A percentile compares a stretch with the other conserved stretches of the same genome.
Evolutionary conservation across 2,888 invertebrate genomes (phyloP).

Genomic region (Beris chalybata): DNA sequence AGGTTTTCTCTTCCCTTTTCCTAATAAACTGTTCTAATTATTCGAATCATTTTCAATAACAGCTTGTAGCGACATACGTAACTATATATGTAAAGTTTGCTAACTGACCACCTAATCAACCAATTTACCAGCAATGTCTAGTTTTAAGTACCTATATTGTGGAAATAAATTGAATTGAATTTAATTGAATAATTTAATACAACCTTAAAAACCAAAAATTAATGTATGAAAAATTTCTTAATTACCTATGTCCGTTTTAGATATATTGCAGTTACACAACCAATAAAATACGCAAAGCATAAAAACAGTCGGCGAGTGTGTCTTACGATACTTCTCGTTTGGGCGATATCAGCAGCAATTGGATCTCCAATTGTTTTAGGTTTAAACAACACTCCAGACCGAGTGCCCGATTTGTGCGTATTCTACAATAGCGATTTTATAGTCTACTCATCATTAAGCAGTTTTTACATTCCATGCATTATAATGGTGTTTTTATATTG

Average conservation of each 20-base stretch:
- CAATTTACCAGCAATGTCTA: no score
- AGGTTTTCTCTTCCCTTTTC: no score
- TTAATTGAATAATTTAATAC: no score
- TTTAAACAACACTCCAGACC: constrained; percentile 88
- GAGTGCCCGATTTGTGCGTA: constrained; percentile 82
- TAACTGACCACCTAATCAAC: no score
- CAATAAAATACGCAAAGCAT: constrained; percentile 98
- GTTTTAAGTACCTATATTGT: no score
- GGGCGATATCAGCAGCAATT: constrained; percentile 94
- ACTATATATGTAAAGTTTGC: no score
- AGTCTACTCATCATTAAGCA: constrained; percentile 95
- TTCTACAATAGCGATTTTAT: constrained; percentile 99
- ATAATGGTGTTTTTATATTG: constrained; percentile 98
- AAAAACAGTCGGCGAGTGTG: constrained; percentile 94
- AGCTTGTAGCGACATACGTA: no score
- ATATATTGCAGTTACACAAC: constrained; percentile 98
- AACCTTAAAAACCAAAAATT: no score
- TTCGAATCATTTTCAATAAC: no score
- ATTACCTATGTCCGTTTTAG: constrained; percentile 62
- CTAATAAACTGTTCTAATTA: no score
- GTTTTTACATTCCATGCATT: constrained; percentile 98
- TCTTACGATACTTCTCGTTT: constrained; percentile 92
- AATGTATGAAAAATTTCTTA: no score
- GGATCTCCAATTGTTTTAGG: constrained; percentile 96
- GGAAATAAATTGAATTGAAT: no score